Evolutionary conservation across 2,797 vertebrate genomes (phyloP), one percentile per base, ranked within the genome.

Genomic region (Toxotes lorentzi): DNA sequence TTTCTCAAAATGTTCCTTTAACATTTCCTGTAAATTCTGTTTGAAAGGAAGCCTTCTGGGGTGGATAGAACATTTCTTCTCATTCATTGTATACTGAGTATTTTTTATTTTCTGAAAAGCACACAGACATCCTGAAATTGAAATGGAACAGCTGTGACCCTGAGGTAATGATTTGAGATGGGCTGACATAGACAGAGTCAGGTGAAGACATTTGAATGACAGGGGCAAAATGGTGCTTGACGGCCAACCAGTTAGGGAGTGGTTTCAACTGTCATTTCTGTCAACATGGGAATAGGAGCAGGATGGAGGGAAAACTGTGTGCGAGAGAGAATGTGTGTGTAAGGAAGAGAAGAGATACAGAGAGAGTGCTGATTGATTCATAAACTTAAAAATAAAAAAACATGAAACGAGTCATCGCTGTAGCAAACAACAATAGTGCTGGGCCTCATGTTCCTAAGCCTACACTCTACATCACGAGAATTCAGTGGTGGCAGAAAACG

Each of bases 181-280:
- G 82, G 35, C 43, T 86, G 92, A 89, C 87, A 90, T 64, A 74
- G 86, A 86, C 47, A 60, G 76, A 88, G 77, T 75, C 89, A 93
- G 88, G 84, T 88, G 82, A 86, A 86, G 86, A 89, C 87, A 86
- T 90, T 47, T 92, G 91, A 94, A 84, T 89, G 94, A 91, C 93
- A 88, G 89, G 83, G 85, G 79, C 81, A 94, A 91, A 91, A 92
- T 88, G 85, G 88, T 86, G 82, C 77, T 88, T 83, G 93, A 93
- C 85, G 83, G 86, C 75, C 80, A 73, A 92, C 85, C 91, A 86
- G 91, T 93, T 86, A 92, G 85, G 84, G 79, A 87, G 89, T 91
- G 91, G 88, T 91, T 91, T 91, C 86, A 88, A 88, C 91, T 91
- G 92, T 92, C 90, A 93, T 87, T 79, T 87, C 84, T 85, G 84